Percentiles rank a stretch among this genome's conserved stretches.
Evolutionary conservation across 2,797 vertebrate species (phyloP).

Genomic region (Lepus oiostolus): DNA sequence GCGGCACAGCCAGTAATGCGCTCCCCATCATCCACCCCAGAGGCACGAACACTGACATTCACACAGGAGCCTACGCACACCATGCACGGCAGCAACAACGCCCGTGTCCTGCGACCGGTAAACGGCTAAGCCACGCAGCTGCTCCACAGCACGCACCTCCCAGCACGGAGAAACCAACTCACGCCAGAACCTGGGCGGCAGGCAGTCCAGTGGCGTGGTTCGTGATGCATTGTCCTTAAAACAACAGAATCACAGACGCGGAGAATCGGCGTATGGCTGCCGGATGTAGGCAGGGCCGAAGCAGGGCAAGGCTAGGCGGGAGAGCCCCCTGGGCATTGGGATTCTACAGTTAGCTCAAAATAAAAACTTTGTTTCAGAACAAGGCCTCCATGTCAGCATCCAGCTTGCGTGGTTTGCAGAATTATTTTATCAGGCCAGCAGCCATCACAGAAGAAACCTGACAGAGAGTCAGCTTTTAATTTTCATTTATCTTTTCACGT

Average conservation of each 20-base stretch:
- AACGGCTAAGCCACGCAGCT: no score
- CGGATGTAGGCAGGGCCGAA: rapidly evolving
- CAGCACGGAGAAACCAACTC: no score
- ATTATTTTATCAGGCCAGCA: rapidly evolving
- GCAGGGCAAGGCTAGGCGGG: background rate
- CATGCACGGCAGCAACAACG: no score
- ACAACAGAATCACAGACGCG: rapidly evolving
- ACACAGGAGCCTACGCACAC: no score
- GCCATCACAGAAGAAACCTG: no score
- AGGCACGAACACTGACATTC: no score
- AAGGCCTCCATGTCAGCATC: background rate
- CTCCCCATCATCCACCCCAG: no score
- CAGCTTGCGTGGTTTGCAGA: rapidly evolving
- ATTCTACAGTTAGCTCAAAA: background rate
- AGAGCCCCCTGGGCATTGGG: no score
- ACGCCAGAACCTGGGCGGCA: no score
- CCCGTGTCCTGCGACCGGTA: no score
- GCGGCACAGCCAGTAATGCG: no score
- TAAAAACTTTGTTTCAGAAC: background rate
- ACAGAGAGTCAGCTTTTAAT: rapidly evolving
- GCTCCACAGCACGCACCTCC: no score
- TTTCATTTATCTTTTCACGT: rapidly evolving
- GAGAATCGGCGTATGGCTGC: background rate
- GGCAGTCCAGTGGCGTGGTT: background rate
- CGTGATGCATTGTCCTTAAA: rapidly evolving